These are phyloP conservation scores for Zaprionus inermis DNA, from an alignment of 1,140 invertebrate species.

Conservation along the genomic window DNA sequence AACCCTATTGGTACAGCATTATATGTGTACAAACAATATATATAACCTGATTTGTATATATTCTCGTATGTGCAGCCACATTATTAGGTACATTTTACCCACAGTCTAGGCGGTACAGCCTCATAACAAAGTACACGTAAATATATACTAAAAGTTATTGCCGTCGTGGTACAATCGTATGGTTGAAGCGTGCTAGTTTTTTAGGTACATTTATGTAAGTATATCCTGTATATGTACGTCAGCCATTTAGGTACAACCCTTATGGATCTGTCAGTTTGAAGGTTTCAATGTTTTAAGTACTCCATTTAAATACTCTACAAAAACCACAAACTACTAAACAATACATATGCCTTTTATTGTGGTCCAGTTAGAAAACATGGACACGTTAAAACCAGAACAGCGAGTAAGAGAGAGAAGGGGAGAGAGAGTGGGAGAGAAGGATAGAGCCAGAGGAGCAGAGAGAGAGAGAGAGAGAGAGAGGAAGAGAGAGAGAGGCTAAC, in stretches of 20 bases:
- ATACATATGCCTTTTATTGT: conserved; percentile 74
- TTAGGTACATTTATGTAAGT: no score
- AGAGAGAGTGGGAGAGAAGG: neutral
- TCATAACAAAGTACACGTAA: no score
- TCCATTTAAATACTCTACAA: conserved; percentile 1
- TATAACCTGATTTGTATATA: no score
- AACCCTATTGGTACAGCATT: no score
- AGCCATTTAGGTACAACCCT: neutral
- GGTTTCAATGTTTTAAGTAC: neutral
- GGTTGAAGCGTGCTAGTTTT: no score
- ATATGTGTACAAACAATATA: no score
- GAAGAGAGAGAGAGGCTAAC: neutral
- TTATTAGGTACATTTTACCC: no score
- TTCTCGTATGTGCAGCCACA: no score
- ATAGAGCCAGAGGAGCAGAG: neutral
- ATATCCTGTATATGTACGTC: no score
- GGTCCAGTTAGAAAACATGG: conserved; percentile 53
- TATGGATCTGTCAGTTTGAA: neutral
- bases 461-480: neutral
- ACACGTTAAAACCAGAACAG: conserved; percentile 29
- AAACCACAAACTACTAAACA: conserved; percentile 56
- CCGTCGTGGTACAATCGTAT: no score
- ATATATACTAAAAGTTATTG: no score
- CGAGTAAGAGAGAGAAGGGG: neutral
- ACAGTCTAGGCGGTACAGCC: no score